These are phyloP conservation scores for Cheilosia variabilis DNA, from an alignment of 2,888 invertebrate genomes.

Conservation along the genomic window DNA sequence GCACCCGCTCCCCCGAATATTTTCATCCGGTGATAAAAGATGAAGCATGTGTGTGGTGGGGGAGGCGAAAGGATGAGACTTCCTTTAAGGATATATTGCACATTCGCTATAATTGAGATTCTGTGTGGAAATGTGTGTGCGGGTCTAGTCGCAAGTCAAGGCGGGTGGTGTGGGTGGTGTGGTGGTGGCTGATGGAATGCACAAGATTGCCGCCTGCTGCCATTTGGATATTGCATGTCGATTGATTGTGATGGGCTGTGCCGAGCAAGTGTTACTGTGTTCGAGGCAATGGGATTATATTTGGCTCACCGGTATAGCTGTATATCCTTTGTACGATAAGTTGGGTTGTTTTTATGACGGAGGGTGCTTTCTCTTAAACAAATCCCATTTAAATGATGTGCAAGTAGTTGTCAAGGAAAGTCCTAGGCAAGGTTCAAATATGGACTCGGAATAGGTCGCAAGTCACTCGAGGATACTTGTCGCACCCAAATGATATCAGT, in stretches of 20 bases:
- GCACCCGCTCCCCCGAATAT: conserved; percentile 16
- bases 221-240: conserved; percentile 75
- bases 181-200: conserved; percentile 50
- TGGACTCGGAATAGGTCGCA: too few species aligned
- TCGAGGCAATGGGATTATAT: conserved; percentile 54
- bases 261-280: conserved; percentile 15
- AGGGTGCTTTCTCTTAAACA: background rate
- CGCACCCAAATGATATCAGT: too few species aligned
- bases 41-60: conserved; percentile 63
- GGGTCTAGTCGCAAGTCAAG: conserved; percentile 1
- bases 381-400: too few species aligned
- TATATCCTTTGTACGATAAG: conserved; percentile 56
- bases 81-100: conserved; percentile 74
- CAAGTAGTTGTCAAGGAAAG: background rate
- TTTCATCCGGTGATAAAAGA: conserved; percentile 57
- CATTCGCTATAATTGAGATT: conserved; percentile 73
- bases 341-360: conserved; percentile 23
- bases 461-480: too few species aligned
- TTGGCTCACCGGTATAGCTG: conserved; percentile 45
- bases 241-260: conserved; percentile 41
- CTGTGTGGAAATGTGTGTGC: conserved; percentile 61
- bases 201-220: conserved; percentile 69
- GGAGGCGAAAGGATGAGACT: conserved; percentile 65
- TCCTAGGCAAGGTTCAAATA: too few species aligned
- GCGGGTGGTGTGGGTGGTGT: conserved; percentile 30